Conservation (phyloP, 2,113 vertebrate species). For the Speoplatyrhinus poulsoni region DNA sequence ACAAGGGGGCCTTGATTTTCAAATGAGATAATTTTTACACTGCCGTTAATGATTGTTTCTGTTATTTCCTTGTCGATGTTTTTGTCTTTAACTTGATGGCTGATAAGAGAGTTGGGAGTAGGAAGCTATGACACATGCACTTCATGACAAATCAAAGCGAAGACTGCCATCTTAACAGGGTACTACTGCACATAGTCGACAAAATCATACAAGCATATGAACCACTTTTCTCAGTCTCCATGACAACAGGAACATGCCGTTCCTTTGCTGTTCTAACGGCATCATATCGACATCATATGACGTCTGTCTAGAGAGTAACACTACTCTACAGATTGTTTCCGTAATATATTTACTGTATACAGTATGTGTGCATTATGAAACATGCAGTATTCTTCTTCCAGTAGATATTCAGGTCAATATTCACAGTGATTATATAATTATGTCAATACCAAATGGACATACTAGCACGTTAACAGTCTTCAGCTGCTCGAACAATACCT, state of each 20-base stretch:
- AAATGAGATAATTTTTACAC: not conserved
- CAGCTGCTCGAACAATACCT: conserved; percentile 56
- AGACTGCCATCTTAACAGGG: conserved; percentile 6
- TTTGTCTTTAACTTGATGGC: too few species aligned
- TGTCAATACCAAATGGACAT: conserved; percentile 38
- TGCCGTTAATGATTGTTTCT: not conserved
- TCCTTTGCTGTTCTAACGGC: conserved; percentile 25
- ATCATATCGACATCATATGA: conserved; percentile 20
- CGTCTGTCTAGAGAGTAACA: too few species aligned
- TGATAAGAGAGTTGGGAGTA: too few species aligned
- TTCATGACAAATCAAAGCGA: not conserved
- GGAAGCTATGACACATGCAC: not conserved
- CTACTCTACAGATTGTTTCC: too few species aligned
- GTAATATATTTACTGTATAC: too few species aligned
- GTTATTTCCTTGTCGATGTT: not conserved
- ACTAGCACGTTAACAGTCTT: conserved; percentile 31
- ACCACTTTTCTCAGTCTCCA: conserved; percentile 48
- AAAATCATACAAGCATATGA: conserved; percentile 29
- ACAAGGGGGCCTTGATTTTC: not conserved
- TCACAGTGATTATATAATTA: too few species aligned
- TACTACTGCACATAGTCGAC: conserved; percentile 18
- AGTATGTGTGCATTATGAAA: too few species aligned
- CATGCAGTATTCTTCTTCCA: too few species aligned
- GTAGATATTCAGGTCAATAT: too few species aligned
- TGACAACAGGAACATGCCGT: conserved; percentile 56